Conservation (phyloP, 2,888 invertebrate species). For the Orthosia cruda region DNA sequence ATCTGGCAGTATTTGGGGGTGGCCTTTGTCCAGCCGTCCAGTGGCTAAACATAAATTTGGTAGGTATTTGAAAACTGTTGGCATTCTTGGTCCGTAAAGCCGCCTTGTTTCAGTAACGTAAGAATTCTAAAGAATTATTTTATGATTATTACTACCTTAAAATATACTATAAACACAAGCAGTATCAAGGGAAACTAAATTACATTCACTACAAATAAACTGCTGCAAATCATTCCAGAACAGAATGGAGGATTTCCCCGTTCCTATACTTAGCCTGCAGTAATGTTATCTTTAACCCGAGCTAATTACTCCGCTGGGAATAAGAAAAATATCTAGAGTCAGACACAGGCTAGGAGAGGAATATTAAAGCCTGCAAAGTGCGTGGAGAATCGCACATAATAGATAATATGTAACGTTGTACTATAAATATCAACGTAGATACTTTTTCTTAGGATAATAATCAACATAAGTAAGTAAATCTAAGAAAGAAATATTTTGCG, state of each 20-base stretch:
- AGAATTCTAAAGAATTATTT: too few species aligned
- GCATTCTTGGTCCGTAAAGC: too few species aligned
- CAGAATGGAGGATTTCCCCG: slow-evolving; percentile 31
- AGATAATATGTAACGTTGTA: neutral
- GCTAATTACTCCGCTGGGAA: slow-evolving; percentile 53
- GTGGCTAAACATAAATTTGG: too few species aligned
- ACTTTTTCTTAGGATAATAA: too few species aligned
- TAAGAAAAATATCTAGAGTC: slow-evolving; percentile 44
- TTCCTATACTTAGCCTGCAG: slow-evolving; percentile 50
- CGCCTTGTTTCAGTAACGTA: too few species aligned
- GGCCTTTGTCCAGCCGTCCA: too few species aligned
- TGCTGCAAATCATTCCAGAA: slow-evolving; percentile 27
- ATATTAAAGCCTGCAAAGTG: slow-evolving; percentile 28
- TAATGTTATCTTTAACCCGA: slow-evolving; percentile 51
- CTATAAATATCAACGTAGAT: too few species aligned
- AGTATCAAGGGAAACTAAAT: slow-evolving; percentile 12
- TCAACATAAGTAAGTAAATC: too few species aligned
- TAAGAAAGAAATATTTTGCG: too few species aligned
- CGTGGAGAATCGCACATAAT: neutral
- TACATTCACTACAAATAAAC: slow-evolving; percentile 29
- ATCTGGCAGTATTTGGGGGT: too few species aligned
- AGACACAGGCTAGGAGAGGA: slow-evolving; percentile 11
- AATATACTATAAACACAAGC: neutral
- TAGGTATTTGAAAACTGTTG: too few species aligned
- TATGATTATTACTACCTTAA: too few species aligned